Conservation (phyloP, 1,140 invertebrate species). For the Drosophila leontia region DNA sequence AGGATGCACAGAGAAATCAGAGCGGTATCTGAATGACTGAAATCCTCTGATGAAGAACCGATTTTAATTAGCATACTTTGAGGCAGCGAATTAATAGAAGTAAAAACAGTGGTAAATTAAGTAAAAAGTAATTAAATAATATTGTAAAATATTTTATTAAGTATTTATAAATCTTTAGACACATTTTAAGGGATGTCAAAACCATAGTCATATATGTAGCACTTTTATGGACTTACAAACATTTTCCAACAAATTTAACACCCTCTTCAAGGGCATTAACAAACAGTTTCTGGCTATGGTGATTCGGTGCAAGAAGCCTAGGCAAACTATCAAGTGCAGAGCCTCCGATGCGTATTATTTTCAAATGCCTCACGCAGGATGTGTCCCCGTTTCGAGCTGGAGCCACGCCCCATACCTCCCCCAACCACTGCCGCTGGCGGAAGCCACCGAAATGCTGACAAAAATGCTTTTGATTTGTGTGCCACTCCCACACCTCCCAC, state of each 20-base stretch:
- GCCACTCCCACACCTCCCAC: conserved; percentile 1
- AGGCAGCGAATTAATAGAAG: not conserved
- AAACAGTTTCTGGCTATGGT: not conserved
- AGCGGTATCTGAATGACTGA: not conserved
- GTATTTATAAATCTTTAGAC: not conserved
- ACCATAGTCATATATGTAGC: not conserved
- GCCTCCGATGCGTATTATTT: conserved; percentile 33
- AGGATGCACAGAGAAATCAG: not conserved
- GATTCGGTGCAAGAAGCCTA: not conserved
- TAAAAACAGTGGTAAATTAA: not conserved
- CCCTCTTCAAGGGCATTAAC: not conserved
- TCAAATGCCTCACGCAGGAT: conserved; percentile 34
- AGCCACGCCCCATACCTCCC: conserved; percentile 7
- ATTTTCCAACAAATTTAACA: not conserved
- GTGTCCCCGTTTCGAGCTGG: conserved; percentile 30
- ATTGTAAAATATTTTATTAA: not conserved
- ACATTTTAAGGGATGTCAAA: too few relatives aligned
- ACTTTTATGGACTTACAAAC: not conserved
- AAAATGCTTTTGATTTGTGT: conserved; percentile 50
- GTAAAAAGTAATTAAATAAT: not conserved
- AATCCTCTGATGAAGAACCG: not conserved
- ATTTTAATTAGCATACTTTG: not conserved
- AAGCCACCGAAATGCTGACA: conserved; percentile 48
- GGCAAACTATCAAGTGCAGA: conserved; percentile 30
- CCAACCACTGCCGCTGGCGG: not conserved